Evolutionary conservation across 2,888 invertebrate genomes (phyloP).

Genomic region (Loripinus fragilis): DNA sequence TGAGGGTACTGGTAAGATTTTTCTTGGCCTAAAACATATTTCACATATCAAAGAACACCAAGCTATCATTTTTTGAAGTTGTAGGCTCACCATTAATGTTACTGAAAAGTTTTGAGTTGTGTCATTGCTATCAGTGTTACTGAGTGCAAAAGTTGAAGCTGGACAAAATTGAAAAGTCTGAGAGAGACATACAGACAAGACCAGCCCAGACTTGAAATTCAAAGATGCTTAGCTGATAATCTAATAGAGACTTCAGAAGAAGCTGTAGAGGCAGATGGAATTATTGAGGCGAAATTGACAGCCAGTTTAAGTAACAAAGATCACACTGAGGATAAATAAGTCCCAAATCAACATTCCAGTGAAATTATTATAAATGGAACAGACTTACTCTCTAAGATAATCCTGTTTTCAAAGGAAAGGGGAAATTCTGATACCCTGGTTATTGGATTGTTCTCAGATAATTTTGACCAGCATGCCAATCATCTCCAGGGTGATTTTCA

Average conservation of each 20-base stretch:
- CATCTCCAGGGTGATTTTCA: background rate
- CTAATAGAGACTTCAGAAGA: conserved; percentile 1
- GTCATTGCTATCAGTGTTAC: too few relatives aligned
- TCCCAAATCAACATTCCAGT: conserved; percentile 14
- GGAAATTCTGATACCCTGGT: background rate
- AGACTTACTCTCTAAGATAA: conserved; percentile 1
- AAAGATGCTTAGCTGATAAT: too few relatives aligned
- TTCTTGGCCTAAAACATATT: too few relatives aligned
- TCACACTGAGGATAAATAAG: background rate
- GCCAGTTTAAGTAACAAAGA: conserved; percentile 15
- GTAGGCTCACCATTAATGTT: too few relatives aligned
- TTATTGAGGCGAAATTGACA: conserved; percentile 11
- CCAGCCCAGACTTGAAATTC: too few relatives aligned
- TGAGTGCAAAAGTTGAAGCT: too few relatives aligned
- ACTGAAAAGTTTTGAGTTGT: too few relatives aligned
- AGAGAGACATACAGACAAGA: too few relatives aligned
- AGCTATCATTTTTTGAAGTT: too few relatives aligned
- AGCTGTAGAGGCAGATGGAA: background rate
- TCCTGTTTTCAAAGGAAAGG: background rate
- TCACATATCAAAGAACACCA: too few relatives aligned
- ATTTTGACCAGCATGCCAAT: background rate
- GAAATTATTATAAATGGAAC: background rate
- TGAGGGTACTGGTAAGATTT: too few relatives aligned
- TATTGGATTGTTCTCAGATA: background rate
- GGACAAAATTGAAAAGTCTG: too few relatives aligned